phyloP scores from a whole-genome alignment of 1,140 invertebrate genomes.

The Xylocopa sonorina region DNA sequence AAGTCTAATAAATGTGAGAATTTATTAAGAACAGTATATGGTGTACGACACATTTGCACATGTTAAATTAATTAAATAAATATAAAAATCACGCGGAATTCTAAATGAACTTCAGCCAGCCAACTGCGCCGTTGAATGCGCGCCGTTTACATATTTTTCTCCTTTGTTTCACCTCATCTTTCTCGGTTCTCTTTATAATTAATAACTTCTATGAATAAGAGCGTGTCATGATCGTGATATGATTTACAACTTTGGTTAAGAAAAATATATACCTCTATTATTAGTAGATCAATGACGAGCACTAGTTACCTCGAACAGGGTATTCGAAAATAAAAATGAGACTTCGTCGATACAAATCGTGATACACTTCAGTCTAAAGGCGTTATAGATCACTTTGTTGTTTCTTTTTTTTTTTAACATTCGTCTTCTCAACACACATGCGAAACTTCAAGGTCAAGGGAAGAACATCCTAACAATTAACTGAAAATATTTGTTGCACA shows the following conservation, averaged over 20 bases:
- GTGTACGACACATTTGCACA: conserved; percentile 39
- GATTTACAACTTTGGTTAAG: conserved; percentile 59
- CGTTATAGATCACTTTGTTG: conserved; percentile 16
- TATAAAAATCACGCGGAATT: conserved; percentile 61
- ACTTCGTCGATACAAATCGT: conserved; percentile 39
- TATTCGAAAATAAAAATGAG: conserved; percentile 55
- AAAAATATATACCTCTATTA: conserved; percentile 58
- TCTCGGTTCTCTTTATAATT: neutral
- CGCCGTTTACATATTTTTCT: neutral
- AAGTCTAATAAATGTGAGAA: conserved; percentile 57
- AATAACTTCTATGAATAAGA: conserved; percentile 16
- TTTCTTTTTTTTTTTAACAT: conserved; percentile 23
- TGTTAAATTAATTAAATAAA: conserved; percentile 70
- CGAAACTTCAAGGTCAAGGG: conserved; percentile 4
- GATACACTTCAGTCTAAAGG: conserved; percentile 58
- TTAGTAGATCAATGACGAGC: conserved; percentile 28
- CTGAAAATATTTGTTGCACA: neutral
- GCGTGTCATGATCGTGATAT: conserved; percentile 22
- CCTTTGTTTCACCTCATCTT: neutral
- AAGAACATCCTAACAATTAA: conserved; percentile 9
- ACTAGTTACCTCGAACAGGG: conserved; percentile 30
- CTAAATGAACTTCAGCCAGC: conserved; percentile 56
- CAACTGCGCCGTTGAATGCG: conserved; percentile 36
- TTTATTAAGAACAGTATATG: conserved; percentile 67
- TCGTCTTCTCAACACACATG: conserved; percentile 27